Evolutionary conservation across 2,888 invertebrate species (phyloP).

Genomic region (Orthosia cruda): DNA sequence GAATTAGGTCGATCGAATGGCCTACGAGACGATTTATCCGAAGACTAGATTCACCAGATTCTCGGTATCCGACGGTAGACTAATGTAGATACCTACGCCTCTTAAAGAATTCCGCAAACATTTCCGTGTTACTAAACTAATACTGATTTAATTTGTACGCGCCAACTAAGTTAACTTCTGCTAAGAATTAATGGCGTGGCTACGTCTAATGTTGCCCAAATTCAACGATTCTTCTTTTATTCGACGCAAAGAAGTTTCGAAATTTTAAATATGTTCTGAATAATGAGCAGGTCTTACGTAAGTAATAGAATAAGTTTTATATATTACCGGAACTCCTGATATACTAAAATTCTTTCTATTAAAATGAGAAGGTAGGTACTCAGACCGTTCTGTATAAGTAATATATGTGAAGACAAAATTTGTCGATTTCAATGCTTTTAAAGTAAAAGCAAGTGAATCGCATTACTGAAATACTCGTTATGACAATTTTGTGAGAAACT

Average conservation of each 20-base stretch:
- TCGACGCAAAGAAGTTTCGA: conserved; percentile 64
- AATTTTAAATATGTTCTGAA: conserved; percentile 73
- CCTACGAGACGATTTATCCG: no score
- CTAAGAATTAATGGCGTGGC: conserved; percentile 82
- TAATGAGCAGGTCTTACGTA: conserved; percentile 71
- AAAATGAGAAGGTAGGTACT: conserved; percentile 34
- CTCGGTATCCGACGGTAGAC: no score
- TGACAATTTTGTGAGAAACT: conserved; percentile 67
- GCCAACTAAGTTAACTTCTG: no score
- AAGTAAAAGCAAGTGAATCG: conserved; percentile 68
- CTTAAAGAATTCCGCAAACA: no score
- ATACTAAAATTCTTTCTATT: conserved; percentile 49
- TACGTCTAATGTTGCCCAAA: conserved; percentile 76
- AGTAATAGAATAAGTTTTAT: conserved; percentile 73
- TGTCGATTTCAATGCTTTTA: conserved; percentile 65
- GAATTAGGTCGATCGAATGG: conserved; percentile 73
- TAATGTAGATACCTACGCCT: no score
- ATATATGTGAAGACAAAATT: conserved; percentile 33
- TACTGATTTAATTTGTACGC: no score
- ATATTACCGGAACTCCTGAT: background rate
- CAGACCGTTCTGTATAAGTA: conserved; percentile 15
- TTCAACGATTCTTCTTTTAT: conserved; percentile 73
- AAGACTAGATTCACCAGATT: no score
- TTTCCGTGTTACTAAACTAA: no score
- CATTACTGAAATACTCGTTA: conserved; percentile 64